These are phyloP conservation scores for Gymnodraco acuticeps DNA, from an alignment of 2,797 vertebrate genomes.

Conservation along the genomic window DNA sequence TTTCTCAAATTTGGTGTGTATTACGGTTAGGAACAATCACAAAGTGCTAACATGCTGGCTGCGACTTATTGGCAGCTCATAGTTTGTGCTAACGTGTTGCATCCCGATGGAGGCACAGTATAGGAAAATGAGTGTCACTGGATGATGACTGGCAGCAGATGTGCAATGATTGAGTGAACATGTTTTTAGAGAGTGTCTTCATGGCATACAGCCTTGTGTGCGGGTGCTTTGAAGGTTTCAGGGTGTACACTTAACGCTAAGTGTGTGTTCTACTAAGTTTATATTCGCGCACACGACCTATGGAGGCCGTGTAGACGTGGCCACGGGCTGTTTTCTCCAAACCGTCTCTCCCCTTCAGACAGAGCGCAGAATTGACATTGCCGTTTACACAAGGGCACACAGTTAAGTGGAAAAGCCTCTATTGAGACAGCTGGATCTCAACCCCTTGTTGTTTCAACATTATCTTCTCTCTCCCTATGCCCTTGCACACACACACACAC, in stretches of 20 bases:
- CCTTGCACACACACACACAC: constrained; percentile 21
- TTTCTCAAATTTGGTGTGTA: constrained; percentile 57
- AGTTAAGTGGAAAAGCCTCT: constrained; percentile 82
- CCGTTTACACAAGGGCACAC: constrained; percentile 81
- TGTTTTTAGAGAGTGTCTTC: constrained; percentile 50
- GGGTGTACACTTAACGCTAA: constrained; percentile 41
- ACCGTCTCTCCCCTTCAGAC: constrained; percentile 47
- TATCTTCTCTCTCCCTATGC: constrained; percentile 62
- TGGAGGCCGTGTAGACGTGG: constrained; percentile 77
- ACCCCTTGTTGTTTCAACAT: constrained; percentile 77
- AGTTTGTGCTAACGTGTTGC: constrained; percentile 62
- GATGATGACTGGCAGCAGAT: constrained; percentile 61
- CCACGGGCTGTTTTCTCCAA: constrained; percentile 61
- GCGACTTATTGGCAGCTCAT: constrained; percentile 49
- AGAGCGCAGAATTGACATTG: constrained; percentile 71
- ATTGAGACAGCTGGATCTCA: constrained; percentile 84
- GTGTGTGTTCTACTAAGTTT: constrained; percentile 55
- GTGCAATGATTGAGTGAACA: constrained; percentile 45
- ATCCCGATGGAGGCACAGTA: constrained; percentile 48
- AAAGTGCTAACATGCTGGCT: constrained; percentile 47
- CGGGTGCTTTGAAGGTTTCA: constrained; percentile 59
- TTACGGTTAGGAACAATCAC: constrained; percentile 59
- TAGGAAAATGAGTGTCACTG: constrained; percentile 62
- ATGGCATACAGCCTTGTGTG: constrained; percentile 47
- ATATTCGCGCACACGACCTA: constrained; percentile 44